phyloP scores from a whole-genome alignment of 2,797 vertebrate genomes.

The Emydoidea blandingii region DNA sequence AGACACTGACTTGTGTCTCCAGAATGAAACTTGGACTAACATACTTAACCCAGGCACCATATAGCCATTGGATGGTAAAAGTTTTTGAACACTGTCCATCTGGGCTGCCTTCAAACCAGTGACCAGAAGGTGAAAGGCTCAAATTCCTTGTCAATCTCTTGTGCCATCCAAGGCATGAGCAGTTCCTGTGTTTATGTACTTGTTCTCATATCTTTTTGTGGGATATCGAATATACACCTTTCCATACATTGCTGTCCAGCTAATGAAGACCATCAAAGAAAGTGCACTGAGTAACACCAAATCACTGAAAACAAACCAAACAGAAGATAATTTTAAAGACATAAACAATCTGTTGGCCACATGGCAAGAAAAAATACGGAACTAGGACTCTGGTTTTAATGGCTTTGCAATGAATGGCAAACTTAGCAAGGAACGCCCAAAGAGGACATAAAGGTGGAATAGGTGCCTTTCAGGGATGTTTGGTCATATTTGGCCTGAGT shows the following conservation, averaged over 20 bases:
- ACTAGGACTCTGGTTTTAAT: not conserved
- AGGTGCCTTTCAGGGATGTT: no score
- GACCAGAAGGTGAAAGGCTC: not conserved
- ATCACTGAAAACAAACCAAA: not conserved
- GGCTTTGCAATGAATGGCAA: not conserved
- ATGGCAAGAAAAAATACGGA: not conserved
- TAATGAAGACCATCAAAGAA: not conserved
- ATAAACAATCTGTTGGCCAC: not conserved
- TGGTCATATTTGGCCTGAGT: not conserved
- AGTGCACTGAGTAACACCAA: not conserved
- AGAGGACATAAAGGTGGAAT: not conserved
- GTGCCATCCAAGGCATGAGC: not conserved
- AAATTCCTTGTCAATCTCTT: not conserved
- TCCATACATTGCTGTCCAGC: no score
- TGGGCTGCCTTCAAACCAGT: not conserved
- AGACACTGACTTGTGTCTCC: not conserved
- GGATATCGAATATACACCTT: no score
- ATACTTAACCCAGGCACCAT: not conserved
- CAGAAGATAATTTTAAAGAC: not conserved
- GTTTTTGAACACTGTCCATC: not conserved
- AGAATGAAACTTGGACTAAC: not conserved
- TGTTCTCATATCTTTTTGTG: not conserved
- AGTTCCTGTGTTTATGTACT: not conserved
- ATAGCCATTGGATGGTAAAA: not conserved
- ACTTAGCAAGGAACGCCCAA: not conserved